Percentiles rank a stretch among this genome's conserved stretches.
phyloP scores from a whole-genome alignment of 2,113 vertebrate genomes.

The Empidonax alnorum region DNA sequence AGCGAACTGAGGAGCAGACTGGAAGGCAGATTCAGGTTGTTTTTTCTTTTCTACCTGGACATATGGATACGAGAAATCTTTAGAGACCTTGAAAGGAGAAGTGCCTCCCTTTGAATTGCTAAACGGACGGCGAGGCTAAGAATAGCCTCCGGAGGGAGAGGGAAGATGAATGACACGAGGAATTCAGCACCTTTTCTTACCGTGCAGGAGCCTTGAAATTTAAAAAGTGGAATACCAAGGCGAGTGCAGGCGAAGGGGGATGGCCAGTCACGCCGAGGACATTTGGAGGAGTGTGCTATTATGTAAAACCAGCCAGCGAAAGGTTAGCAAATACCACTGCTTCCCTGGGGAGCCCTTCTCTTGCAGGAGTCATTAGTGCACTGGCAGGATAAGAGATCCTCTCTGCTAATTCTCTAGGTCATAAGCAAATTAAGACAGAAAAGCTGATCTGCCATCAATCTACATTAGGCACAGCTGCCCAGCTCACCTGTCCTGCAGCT shows the following conservation, averaged over 20 bases:
- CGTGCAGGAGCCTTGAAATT: neutral
- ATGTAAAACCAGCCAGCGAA: conserved; percentile 6
- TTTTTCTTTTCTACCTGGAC: conserved; percentile 15
- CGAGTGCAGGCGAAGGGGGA: neutral
- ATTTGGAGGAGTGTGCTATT: conserved; percentile 28
- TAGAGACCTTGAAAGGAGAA: conserved; percentile 42
- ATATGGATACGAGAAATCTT: conserved; percentile 35
- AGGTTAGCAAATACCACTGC: conserved; percentile 40
- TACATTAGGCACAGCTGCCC: neutral
- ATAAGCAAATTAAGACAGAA: conserved; percentile 53
- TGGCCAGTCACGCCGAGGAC: neutral
- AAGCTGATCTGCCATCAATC: neutral
- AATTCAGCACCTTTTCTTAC: neutral
- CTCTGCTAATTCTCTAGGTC: conserved; percentile 20
- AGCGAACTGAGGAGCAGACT: neutral
- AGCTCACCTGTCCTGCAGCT: neutral
- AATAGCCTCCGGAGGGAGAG: conserved; percentile 32
- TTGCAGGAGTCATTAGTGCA: conserved; percentile 3
- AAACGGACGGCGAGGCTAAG: neutral
- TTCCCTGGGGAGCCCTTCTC: conserved; percentile 28
- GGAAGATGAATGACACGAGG: neutral
- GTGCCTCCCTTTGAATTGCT: conserved; percentile 43
- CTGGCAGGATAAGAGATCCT: conserved; percentile 18
- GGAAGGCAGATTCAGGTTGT: neutral
- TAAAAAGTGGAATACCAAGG: neutral